These are phyloP conservation scores for Idris sp. DNA, from an alignment of 1,140 invertebrate genomes.

Conservation along the genomic window DNA sequence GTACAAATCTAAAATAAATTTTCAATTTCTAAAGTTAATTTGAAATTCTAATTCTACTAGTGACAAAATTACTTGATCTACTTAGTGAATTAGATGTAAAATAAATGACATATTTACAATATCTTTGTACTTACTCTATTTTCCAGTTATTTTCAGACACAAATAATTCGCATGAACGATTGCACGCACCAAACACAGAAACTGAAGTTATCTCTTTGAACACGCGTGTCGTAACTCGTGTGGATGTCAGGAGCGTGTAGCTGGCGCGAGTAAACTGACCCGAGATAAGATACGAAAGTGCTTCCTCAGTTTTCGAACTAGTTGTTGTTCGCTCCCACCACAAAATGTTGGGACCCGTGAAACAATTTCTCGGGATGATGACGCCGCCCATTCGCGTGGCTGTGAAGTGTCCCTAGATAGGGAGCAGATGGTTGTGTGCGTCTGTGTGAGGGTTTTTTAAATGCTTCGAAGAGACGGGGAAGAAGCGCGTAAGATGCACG, in stretches of 20 bases:
- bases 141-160: too few relatives aligned
- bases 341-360: slow-evolving; percentile 37
- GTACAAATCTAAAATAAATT: too few relatives aligned
- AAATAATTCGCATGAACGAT: not conserved
- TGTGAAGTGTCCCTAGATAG: slow-evolving; percentile 23
- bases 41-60: too few relatives aligned
- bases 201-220: not conserved
- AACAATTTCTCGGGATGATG: slow-evolving; percentile 33
- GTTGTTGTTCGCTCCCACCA: slow-evolving; percentile 31
- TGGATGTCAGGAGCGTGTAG: slow-evolving; percentile 12
- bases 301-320: slow-evolving; percentile 47
- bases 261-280: slow-evolving; percentile 65
- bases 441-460: slow-evolving; percentile 6
- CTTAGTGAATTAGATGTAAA: too few relatives aligned
- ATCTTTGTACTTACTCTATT: too few relatives aligned
- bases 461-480: slow-evolving; percentile 8
- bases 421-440: not conserved
- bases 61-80: too few relatives aligned
- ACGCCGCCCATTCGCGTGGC: slow-evolving; percentile 78
- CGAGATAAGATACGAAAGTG: slow-evolving; percentile 64
- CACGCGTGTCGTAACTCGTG: slow-evolving; percentile 19
- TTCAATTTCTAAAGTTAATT: too few relatives aligned
- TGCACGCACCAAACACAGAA: not conserved
- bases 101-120: too few relatives aligned
- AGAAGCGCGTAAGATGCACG: slow-evolving; percentile 22